These are phyloP conservation scores for Erynnis tages DNA, from an alignment of 2,888 invertebrate species.

Conservation along the genomic window DNA sequence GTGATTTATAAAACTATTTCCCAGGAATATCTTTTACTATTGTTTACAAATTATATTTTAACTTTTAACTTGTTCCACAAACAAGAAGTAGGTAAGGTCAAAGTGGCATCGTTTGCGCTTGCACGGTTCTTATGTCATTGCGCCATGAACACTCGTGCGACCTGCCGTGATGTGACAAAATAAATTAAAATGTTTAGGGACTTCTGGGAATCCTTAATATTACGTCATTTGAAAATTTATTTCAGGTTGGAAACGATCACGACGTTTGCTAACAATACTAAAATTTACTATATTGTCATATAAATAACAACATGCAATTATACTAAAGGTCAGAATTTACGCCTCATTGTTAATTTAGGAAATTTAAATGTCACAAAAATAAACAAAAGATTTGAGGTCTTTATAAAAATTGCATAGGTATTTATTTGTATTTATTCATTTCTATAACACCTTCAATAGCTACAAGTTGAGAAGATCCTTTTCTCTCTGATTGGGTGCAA, in stretches of 20 bases:
- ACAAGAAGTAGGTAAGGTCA: conserved; percentile 54
- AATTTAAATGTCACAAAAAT: background rate
- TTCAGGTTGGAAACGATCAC: conserved; percentile 10
- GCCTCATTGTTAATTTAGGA: conserved; percentile 1
- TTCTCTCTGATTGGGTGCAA: conserved; percentile 40
- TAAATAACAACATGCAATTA: background rate
- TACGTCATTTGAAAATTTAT: conserved; percentile 21
- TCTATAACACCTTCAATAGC: conserved; percentile 57
- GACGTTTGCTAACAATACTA: background rate
- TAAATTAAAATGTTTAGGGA: conserved; percentile 31
- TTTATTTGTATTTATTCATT: conserved; percentile 44
- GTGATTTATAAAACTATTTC: too few species aligned
- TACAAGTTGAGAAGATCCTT: conserved; percentile 40
- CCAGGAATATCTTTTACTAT: too few species aligned
- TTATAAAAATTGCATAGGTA: background rate
- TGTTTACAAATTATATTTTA: background rate
- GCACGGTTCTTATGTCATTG: conserved; percentile 52
- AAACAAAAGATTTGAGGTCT: background rate
- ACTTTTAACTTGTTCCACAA: conserved; percentile 29
- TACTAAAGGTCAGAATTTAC: background rate
- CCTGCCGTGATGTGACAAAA: conserved; percentile 41
- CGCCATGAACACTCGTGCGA: conserved; percentile 46
- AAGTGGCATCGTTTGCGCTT: conserved; percentile 62
- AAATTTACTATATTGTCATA: conserved; percentile 11
- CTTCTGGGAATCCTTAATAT: conserved; percentile 22